These are phyloP conservation scores for Anthonomus grandis DNA, from an alignment of 1,140 invertebrate genomes.

Conservation along the genomic window DNA sequence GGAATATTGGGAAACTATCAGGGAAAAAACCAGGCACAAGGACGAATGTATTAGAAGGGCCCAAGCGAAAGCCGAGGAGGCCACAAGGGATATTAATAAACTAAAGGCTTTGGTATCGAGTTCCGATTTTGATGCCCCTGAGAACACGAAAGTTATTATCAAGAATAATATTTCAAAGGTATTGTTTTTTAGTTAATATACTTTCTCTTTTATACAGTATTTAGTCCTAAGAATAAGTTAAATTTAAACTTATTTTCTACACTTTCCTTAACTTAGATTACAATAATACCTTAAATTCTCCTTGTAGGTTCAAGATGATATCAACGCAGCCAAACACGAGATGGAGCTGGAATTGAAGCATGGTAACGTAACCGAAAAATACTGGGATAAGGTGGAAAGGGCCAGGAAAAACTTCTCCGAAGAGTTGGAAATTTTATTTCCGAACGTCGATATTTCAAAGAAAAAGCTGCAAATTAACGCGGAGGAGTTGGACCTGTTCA, in stretches of 20 bases:
- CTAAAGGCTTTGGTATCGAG: constrained; percentile 40
- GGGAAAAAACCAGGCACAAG: constrained; percentile 55
- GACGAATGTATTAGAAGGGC: constrained; percentile 53
- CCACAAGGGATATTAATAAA: constrained; percentile 42
- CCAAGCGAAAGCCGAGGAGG: constrained; percentile 51
- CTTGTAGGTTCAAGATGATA: constrained; percentile 57
- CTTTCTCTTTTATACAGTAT: not conserved
- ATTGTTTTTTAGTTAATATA: not conserved
- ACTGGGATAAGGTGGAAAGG: constrained; percentile 66
- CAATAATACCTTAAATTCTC: too few species aligned
- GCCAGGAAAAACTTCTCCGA: constrained; percentile 68
- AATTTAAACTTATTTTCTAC: too few species aligned
- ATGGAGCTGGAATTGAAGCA: constrained; percentile 56
- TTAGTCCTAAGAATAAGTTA: too few species aligned
- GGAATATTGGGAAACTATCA: constrained; percentile 58
- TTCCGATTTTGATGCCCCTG: constrained; percentile 44
- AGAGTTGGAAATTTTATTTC: constrained; percentile 70
- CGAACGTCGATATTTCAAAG: constrained; percentile 62
- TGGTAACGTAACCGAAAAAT: constrained; percentile 62
- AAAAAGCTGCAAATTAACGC: constrained; percentile 61
- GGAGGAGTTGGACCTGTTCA: constrained; percentile 67
- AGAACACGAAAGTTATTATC: constrained; percentile 43
- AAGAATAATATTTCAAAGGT: constrained; percentile 61
- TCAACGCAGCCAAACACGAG: constrained; percentile 57
- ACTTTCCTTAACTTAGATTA: too few species aligned